Base-by-base conservation (phyloP, 2,888 invertebrate genomes). In the Himalopsyche kuldschensis region DNA sequence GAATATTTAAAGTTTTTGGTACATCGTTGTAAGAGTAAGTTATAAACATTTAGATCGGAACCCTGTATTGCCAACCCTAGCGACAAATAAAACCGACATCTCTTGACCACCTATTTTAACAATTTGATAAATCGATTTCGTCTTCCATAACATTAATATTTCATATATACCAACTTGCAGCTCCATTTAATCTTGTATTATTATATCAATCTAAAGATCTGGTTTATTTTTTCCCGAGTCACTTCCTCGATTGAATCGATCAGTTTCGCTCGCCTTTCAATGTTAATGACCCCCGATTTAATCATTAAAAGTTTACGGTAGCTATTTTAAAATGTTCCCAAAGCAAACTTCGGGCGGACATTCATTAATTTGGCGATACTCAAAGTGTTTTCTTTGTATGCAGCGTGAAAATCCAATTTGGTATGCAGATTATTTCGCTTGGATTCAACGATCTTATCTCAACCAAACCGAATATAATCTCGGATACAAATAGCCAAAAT, bases 161-260 rank as follows among this genome's bases (percentile, higher is more conserved):
- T 41, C 41, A 15, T 15, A 41, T 2, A 41, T 41, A 11, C 15
- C 41, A 41, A 41, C 41, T 15, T 41, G 41, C 41, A 41, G 41
- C 41, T 41, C 41, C 15, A 15, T 41, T 41, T 35, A 8, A 35
- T 35, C 35, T 35, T 35, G 8, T 35, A 35, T 11, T 32, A 5
- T 32, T 5, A 32, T 41, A 41, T 41, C 3, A 41, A 41, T 41
- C 41, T 41, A 41, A 41, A 41, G 11, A 55, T 55, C 55, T 55
- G 55, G 55, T 55, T n/a, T 55, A 55, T 55, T 63, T 47, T 82
- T 80, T 82, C 48, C 48, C 55, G 3, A 31, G 83, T 83, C 83
- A 83, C 80, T 83, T 83, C 80, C 80, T 80, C 76, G 83, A n/a
- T 24, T 79, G 76, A 80, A 83, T 83, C 83, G 83, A 83, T 83